These are phyloP conservation scores for Eilema caniola DNA, from an alignment of 2,888 invertebrate species.

Conservation along the genomic window DNA sequence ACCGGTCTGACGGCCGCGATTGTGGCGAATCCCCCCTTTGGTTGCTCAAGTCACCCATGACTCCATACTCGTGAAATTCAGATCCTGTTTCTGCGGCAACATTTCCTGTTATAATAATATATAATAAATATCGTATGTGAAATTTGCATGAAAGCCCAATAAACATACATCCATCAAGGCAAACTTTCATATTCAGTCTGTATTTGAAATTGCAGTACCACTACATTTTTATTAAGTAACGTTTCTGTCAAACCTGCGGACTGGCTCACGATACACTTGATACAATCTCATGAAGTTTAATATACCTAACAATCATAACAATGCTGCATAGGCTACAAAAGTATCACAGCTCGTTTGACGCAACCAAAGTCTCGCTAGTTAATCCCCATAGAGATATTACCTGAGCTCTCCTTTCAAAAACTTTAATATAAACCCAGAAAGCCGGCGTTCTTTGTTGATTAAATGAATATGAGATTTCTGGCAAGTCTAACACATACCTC, in stretches of 20 bases:
- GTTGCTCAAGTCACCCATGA: no score
- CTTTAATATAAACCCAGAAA: slow-evolving; percentile 40
- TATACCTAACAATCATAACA: slow-evolving; percentile 14
- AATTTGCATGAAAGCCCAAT: no score
- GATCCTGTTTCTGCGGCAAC: not conserved
- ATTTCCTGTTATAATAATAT: no score
- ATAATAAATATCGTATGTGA: no score
- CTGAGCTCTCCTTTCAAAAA: slow-evolving; percentile 38
- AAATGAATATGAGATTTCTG: slow-evolving; percentile 41
- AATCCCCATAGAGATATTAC: slow-evolving; percentile 44
- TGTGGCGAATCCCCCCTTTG: no score
- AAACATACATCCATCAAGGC: not conserved
- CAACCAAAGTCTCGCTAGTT: slow-evolving; percentile 39
- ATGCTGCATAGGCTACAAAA: slow-evolving; percentile 34
- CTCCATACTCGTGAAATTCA: not conserved
- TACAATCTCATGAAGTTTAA: slow-evolving; percentile 16
- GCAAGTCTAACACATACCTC: slow-evolving; percentile 34
- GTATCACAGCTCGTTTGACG: slow-evolving; percentile 32
- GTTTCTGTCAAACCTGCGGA: not conserved
- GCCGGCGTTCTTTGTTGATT: slow-evolving; percentile 43
- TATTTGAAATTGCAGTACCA: not conserved
- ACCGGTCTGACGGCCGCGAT: no score
- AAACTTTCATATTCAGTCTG: not conserved
- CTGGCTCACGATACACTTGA: not conserved
- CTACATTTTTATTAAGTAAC: not conserved